These are phyloP conservation scores for Caranx melampygus DNA, from an alignment of 2,113 vertebrate species.

Conservation along the genomic window DNA sequence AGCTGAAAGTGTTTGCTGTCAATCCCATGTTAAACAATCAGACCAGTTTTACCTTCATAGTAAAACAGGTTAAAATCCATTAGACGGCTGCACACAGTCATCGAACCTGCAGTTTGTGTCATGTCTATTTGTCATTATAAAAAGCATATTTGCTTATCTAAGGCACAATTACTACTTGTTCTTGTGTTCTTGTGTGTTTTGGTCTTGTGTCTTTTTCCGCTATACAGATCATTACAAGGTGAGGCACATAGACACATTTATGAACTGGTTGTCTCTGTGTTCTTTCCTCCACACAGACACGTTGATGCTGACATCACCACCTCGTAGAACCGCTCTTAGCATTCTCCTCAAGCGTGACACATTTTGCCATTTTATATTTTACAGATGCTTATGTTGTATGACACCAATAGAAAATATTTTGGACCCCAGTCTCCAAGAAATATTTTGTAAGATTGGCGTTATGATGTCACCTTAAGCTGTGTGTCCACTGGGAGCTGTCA, in stretches of 20 bases:
- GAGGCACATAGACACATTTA: conserved; percentile 1
- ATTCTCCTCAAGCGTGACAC: conserved; percentile 79
- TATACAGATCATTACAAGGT: neutral
- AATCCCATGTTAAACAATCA: no score
- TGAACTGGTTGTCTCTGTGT: neutral
- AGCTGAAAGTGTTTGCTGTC: no score
- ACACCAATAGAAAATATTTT: conserved; percentile 68
- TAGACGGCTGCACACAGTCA: neutral
- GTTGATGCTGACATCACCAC: conserved; percentile 6
- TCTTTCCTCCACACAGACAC: neutral
- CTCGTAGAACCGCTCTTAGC: conserved; percentile 50
- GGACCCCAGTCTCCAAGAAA: conserved; percentile 45
- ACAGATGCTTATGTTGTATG: conserved; percentile 61
- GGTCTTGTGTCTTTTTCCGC: neutral
- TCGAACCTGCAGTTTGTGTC: conserved; percentile 1
- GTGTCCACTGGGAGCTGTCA: conserved; percentile 61
- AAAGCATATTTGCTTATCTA: conserved; percentile 2
- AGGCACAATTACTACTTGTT: neutral
- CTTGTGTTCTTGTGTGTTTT: conserved; percentile 1
- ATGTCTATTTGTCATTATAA: neutral
- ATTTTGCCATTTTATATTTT: conserved; percentile 57
- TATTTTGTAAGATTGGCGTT: conserved; percentile 63
- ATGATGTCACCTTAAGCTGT: conserved; percentile 50
- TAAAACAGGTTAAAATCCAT: neutral
- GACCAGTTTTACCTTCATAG: no score